phyloP scores from a whole-genome alignment of 1,140 invertebrate genomes.

The Plectus sambesii region DNA sequence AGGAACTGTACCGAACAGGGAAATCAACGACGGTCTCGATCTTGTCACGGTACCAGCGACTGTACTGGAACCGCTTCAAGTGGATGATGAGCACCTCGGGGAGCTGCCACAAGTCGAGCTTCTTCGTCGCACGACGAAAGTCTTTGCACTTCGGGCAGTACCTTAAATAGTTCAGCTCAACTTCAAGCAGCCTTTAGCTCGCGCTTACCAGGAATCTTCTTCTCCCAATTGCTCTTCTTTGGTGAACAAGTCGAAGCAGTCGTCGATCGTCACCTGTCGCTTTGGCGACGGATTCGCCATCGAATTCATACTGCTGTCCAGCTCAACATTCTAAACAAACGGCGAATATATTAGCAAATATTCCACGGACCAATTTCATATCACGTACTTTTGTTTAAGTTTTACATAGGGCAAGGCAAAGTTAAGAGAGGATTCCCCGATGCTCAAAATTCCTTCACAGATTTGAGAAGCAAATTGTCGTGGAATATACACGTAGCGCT shows the following conservation, averaged over 20 bases:
- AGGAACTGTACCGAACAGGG: conserved; percentile 53
- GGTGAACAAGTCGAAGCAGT: conserved; percentile 42
- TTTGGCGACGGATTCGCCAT: conserved; percentile 20
- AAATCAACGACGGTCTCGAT: conserved; percentile 78
- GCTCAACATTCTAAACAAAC: too few relatives aligned
- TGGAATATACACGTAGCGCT: too few relatives aligned
- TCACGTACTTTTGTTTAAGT: too few relatives aligned
- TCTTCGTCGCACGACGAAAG: conserved; percentile 70
- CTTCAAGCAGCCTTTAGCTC: too few relatives aligned
- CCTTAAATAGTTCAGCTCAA: conserved; percentile 58
- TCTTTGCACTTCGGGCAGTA: conserved; percentile 76
- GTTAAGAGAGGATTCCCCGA: too few relatives aligned
- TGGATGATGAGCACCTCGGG: conserved; percentile 79
- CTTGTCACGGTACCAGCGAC: conserved; percentile 62
- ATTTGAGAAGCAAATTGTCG: too few relatives aligned
- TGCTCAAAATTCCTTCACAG: too few relatives aligned
- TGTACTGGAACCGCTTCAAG: conserved; percentile 67
- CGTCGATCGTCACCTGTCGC: conserved; percentile 35
- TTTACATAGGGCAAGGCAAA: too few relatives aligned
- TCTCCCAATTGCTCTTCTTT: conserved; percentile 36
- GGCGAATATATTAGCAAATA: too few relatives aligned
- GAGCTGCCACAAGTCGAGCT: conserved; percentile 74
- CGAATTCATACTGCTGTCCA: conserved; percentile 24
- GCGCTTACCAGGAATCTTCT: conserved; percentile 28
- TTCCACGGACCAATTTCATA: too few relatives aligned